phyloP scores from a whole-genome alignment of 2,888 invertebrate species.

The Nomada flava region DNA sequence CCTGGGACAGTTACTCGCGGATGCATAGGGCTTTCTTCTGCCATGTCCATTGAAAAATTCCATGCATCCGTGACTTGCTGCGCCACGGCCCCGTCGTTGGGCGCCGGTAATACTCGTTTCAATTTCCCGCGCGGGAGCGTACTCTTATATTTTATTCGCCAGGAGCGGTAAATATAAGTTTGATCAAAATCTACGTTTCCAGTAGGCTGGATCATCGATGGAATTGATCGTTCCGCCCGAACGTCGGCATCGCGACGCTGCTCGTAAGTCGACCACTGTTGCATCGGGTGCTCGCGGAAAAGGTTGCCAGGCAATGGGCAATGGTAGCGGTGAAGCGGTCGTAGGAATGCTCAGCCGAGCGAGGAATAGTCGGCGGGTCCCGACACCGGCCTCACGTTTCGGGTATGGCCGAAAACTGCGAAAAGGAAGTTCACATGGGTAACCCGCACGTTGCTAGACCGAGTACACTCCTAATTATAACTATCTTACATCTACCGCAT shows the following conservation, averaged over 20 bases:
- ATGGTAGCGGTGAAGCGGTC: not conserved
- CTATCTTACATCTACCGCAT: conserved; percentile 82
- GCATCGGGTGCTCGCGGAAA: not conserved
- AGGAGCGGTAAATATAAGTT: not conserved
- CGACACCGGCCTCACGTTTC: conserved; percentile 62
- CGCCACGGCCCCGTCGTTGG: not conserved
- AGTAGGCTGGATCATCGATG: not conserved
- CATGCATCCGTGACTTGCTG: conserved; percentile 61
- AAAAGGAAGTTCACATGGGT: conserved; percentile 83
- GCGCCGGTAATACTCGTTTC: conserved; percentile 19
- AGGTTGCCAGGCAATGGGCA: not conserved
- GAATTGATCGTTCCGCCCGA: not conserved
- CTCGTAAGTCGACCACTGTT: not conserved
- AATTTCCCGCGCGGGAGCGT: conserved; percentile 35
- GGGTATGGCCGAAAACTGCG: conserved; percentile 74
- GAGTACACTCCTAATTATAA: conserved; percentile 83
- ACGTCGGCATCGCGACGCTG: conserved; percentile 3
- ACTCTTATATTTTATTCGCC: conserved; percentile 37
- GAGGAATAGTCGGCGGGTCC: conserved; percentile 37
- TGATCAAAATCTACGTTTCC: not conserved
- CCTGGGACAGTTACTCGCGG: conserved; percentile 26
- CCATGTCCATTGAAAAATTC: conserved; percentile 66
- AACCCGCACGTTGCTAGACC: conserved; percentile 79
- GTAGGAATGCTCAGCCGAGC: conserved; percentile 40
- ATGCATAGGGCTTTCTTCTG: conserved; percentile 48